Percentiles rank a stretch among this genome's conserved stretches.
Evolutionary conservation across 2,797 vertebrate species (phyloP).

Genomic region (Syngnathus acus): DNA sequence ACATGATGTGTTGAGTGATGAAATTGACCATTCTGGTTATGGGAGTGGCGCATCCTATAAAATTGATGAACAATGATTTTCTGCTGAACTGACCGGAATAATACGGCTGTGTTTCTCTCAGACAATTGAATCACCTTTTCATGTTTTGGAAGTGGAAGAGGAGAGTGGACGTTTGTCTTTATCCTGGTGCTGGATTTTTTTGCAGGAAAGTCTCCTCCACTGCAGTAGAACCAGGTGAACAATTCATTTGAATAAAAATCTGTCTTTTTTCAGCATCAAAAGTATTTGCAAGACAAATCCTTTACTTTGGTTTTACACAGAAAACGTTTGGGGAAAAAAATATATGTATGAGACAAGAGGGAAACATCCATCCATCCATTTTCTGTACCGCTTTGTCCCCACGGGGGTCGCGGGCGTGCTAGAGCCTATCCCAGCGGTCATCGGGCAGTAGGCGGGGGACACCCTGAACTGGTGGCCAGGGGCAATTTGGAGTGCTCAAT

Average conservation of each 20-base stretch:
- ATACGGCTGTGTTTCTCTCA: conserved; percentile 7
- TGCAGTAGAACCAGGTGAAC: conserved; percentile 44
- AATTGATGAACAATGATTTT: not conserved
- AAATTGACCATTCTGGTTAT: not conserved
- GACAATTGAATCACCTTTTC: conserved; percentile 28
- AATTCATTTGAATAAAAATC: not conserved
- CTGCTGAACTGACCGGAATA: not conserved
- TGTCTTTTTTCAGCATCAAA: not conserved
- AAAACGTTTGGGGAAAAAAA: not conserved
- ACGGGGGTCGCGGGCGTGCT: no score
- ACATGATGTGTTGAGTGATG: not conserved
- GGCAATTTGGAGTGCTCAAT: no score
- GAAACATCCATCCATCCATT: not conserved
- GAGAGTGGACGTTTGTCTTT: conserved; percentile 16
- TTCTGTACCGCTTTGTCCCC: no score
- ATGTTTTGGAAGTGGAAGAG: conserved; percentile 43
- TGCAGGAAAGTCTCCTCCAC: conserved; percentile 39
- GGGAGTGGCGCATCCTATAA: not conserved
- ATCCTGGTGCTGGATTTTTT: conserved; percentile 15
- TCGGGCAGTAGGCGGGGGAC: no score
- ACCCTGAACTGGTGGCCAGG: no score
- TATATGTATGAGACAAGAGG: not conserved
- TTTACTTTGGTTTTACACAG: not conserved
- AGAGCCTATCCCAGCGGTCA: no score
- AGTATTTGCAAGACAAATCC: not conserved